Percentiles rank a stretch among this genome's conserved stretches.
phyloP scores from a whole-genome alignment of 1,140 invertebrate species.

The Rhizoglyphus robini region DNA sequence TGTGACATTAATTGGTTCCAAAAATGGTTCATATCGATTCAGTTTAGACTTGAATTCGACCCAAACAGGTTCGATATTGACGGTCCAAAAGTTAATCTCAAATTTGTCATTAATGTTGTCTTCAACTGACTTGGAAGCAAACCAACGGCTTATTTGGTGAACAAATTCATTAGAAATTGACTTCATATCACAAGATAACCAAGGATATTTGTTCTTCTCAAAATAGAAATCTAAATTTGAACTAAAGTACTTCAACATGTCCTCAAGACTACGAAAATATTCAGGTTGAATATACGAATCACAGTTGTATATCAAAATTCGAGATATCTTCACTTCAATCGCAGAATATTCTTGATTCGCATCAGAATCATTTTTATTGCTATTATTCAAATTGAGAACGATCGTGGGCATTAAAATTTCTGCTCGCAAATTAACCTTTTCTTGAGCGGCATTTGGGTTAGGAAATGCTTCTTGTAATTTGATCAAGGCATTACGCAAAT shows the following conservation, averaged over 20 bases:
- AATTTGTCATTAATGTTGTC: background rate
- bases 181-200: conserved; percentile 10
- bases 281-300: background rate
- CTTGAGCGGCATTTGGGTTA: background rate
- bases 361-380: background rate
- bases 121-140: background rate
- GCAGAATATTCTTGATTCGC: background rate
- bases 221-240: conserved; percentile 8
- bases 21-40: background rate
- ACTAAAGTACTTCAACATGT: conserved; percentile 1
- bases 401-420: conserved; percentile 23
- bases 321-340: conserved; percentile 13
- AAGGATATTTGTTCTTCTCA: conserved; percentile 11
- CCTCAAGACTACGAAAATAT: conserved; percentile 13
- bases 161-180: conserved; percentile 14
- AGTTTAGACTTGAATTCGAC: conserved; percentile 7
- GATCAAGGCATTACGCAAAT: conserved; percentile 58
- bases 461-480: conserved; percentile 20
- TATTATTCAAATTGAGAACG: background rate
- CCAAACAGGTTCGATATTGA: conserved; percentile 21
- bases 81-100: conserved; percentile 12
- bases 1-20: conserved; percentile 12
- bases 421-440: background rate
- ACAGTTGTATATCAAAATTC: conserved; percentile 17
- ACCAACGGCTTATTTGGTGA: background rate